These are phyloP conservation scores for Diceros bicornis DNA, from an alignment of 2,797 vertebrate genomes.

Conservation along the genomic window DNA sequence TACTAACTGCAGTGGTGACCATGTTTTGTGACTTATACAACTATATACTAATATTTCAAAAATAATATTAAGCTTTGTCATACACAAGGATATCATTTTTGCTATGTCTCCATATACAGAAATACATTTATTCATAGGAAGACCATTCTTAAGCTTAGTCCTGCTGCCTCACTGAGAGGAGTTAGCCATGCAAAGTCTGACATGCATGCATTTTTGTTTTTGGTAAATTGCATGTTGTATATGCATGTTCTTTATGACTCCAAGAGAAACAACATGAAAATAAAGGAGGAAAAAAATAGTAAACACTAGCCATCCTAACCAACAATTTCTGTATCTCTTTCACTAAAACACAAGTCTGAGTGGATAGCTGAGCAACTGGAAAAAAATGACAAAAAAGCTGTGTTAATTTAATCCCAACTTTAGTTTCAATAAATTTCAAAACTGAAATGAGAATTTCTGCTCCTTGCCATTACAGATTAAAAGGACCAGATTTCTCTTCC, in stretches of 20 bases:
- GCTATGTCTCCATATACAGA: background rate
- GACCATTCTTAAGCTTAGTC: background rate
- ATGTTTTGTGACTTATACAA: background rate
- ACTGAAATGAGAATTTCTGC: background rate
- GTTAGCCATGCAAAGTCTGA: background rate
- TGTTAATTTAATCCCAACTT: background rate
- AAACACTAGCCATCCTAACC: background rate
- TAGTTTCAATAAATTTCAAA: conserved; percentile 21
- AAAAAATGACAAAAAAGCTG: background rate
- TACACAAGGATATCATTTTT: background rate
- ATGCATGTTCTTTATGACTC: background rate
- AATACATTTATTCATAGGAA: background rate
- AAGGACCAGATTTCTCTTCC: background rate
- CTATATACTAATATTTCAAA: background rate
- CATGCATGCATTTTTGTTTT: background rate
- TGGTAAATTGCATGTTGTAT: background rate
- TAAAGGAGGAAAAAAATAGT: background rate
- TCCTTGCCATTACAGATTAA: background rate
- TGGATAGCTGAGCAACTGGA: background rate
- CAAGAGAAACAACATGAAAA: background rate
- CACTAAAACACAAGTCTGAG: conserved; percentile 1
- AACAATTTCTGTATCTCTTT: conserved; percentile 20
- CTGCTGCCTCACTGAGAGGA: background rate
- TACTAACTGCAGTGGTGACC: background rate
- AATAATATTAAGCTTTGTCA: conserved; percentile 32